A percentile compares a stretch with the other conserved stretches of the same genome.
phyloP scores from a whole-genome alignment of 2,888 invertebrate species.

The Danaus chrysippus region DNA sequence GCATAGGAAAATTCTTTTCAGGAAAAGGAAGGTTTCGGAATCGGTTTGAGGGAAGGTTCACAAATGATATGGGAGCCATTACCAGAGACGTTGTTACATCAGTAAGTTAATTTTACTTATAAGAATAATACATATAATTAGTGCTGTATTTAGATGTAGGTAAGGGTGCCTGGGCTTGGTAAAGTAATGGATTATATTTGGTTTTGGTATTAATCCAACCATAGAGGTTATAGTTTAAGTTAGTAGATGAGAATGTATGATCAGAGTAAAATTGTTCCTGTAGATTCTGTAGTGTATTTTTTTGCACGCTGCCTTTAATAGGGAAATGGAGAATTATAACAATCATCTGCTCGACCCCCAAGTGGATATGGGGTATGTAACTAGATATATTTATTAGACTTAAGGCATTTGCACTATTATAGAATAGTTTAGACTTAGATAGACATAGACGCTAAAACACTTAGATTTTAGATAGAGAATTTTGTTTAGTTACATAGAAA shows the following conservation, averaged over 20 bases:
- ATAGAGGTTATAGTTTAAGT: no score
- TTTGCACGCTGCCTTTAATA: conserved; percentile 74
- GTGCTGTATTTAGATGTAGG: conserved; percentile 7
- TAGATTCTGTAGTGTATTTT: conserved; percentile 65
- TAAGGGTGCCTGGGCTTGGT: conserved; percentile 11
- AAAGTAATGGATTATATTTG: not conserved
- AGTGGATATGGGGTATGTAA: conserved; percentile 73
- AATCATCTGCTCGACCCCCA: conserved; percentile 59
- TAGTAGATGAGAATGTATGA: not conserved
- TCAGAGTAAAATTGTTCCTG: conserved; percentile 20
- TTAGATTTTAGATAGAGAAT: not conserved
- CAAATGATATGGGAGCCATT: conserved; percentile 81
- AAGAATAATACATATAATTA: conserved; percentile 23
- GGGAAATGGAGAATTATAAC: conserved; percentile 59
- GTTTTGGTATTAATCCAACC: not conserved
- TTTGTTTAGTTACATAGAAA: not conserved
- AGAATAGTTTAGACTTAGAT: not conserved
- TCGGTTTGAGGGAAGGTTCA: conserved; percentile 82
- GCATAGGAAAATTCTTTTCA: conserved; percentile 45
- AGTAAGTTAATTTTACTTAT: conserved; percentile 48
- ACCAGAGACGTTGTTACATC: conserved; percentile 56
- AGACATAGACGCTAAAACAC: not conserved
- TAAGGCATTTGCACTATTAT: not conserved
- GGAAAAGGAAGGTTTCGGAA: conserved; percentile 85
- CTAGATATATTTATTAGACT: conserved; percentile 6